A percentile compares a stretch with the other conserved stretches of the same genome.
Evolutionary conservation across 2,113 vertebrate genomes (phyloP).

Genomic region (Oreochromis tanganicae): DNA sequence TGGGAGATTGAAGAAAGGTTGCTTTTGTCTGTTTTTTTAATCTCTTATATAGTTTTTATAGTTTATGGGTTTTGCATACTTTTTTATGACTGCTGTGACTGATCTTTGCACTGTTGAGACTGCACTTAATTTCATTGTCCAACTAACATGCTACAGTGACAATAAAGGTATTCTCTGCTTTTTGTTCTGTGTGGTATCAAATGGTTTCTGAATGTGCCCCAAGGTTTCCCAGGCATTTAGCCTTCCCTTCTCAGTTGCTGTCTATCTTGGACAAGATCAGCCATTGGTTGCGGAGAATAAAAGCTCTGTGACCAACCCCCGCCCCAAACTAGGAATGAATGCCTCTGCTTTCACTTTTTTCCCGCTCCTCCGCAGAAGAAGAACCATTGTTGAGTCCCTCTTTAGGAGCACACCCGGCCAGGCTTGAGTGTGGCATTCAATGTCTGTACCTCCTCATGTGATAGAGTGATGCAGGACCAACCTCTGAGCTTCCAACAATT

Average conservation of each 20-base stretch:
- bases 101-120: background rate
- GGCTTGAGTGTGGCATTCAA: conserved; percentile 22
- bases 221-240: conserved; percentile 14
- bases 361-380: conserved; percentile 12
- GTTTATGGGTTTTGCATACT: background rate
- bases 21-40: background rate
- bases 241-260: background rate
- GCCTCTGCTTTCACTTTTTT: conserved; percentile 33
- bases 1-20: background rate
- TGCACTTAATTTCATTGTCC: background rate
- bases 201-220: conserved; percentile 19
- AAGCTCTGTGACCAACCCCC: conserved; percentile 38
- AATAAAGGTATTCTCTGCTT: background rate
- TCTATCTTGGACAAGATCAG: background rate
- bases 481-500: background rate
- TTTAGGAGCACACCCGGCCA: conserved; percentile 27
- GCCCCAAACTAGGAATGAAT: conserved; percentile 32
- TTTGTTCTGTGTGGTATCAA: background rate
- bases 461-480: background rate
- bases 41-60: background rate
- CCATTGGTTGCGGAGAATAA: conserved; percentile 35
- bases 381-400: conserved; percentile 32
- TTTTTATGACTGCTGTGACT: background rate
- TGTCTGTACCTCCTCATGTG: conserved; percentile 14
- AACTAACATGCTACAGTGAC: background rate